Evolutionary conservation across 2,113 vertebrate species (phyloP).

Genomic region (Periophthalmodon schlosseri): DNA sequence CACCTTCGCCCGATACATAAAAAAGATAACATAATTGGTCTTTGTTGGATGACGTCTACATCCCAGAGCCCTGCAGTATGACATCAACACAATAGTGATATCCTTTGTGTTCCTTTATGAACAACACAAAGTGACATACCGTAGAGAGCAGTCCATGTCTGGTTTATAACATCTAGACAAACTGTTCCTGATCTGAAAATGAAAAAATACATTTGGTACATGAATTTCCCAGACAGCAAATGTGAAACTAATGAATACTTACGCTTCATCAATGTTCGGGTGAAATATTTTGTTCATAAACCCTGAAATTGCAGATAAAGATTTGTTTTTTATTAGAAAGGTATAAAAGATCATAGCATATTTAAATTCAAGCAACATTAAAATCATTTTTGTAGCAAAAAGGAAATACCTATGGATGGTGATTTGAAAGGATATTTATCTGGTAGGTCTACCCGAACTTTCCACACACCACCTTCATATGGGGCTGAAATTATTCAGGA

Average conservation of each 20-base stretch:
- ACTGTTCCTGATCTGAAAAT: constrained; percentile 94
- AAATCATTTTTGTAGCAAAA: neutral
- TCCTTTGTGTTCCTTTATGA: neutral
- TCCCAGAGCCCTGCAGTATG: neutral
- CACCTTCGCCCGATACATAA: neutral
- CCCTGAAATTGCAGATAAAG: constrained; percentile 73
- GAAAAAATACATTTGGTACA: neutral
- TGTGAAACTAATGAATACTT: constrained; percentile 73
- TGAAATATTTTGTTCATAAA: constrained; percentile 99
- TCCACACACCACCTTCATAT: constrained; percentile 98
- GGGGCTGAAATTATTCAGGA: constrained; percentile 78
- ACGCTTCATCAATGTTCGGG: constrained; percentile 99
- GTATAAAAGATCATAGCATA: neutral
- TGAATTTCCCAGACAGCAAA: neutral
- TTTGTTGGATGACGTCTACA: neutral
- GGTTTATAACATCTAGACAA: constrained; percentile 99
- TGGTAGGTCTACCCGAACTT: constrained; percentile 97
- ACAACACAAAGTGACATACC: constrained; percentile 77
- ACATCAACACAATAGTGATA: neutral
- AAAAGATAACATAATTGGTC: neutral
- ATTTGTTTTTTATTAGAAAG: neutral
- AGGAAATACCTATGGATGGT: constrained; percentile 92
- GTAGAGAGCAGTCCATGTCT: constrained; percentile 98
- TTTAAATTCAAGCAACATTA: neutral
- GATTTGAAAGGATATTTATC: constrained; percentile 99